phyloP scores from a whole-genome alignment of 2,888 invertebrate genomes.

The Fabriciana adippe region DNA sequence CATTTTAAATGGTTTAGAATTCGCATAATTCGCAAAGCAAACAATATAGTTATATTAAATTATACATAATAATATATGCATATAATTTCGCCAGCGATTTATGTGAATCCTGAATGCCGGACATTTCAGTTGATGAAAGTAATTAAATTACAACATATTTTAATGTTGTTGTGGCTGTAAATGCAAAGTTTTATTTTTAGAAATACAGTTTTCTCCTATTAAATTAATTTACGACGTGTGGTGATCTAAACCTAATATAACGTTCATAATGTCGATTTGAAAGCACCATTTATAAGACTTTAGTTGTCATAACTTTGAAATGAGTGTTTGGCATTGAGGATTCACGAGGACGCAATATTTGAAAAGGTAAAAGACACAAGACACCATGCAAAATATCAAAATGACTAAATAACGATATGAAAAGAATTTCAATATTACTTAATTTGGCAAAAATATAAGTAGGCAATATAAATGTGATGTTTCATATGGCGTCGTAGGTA shows the following conservation, averaged over 20 bases:
- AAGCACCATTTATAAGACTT: constrained; percentile 4
- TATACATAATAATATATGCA: constrained; percentile 38
- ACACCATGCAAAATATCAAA: constrained; percentile 40
- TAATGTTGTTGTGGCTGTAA: constrained; percentile 61
- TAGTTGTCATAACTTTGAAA: constrained; percentile 8
- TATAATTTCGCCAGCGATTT: constrained; percentile 64
- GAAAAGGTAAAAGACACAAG: not conserved
- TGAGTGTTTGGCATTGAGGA: constrained; percentile 66
- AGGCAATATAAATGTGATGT: too few species aligned
- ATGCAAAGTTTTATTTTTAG: constrained; percentile 52
- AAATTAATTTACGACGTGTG: constrained; percentile 55
- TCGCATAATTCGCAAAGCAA: constrained; percentile 68
- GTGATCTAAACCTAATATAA: constrained; percentile 21
- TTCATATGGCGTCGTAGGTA: not conserved
- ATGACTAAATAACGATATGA: not conserved
- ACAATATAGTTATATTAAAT: constrained; percentile 28
- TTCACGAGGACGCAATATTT: constrained; percentile 77
- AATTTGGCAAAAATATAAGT: not conserved
- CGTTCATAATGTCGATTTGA: constrained; percentile 4
- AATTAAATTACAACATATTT: constrained; percentile 47
- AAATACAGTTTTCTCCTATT: constrained; percentile 56
- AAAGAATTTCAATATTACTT: not conserved
- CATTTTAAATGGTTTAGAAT: constrained; percentile 44
- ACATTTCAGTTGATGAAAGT: constrained; percentile 51
- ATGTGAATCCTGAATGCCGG: constrained; percentile 79